phyloP scores from a whole-genome alignment of 2,113 vertebrate genomes.

The Pituophis catenifer region DNA sequence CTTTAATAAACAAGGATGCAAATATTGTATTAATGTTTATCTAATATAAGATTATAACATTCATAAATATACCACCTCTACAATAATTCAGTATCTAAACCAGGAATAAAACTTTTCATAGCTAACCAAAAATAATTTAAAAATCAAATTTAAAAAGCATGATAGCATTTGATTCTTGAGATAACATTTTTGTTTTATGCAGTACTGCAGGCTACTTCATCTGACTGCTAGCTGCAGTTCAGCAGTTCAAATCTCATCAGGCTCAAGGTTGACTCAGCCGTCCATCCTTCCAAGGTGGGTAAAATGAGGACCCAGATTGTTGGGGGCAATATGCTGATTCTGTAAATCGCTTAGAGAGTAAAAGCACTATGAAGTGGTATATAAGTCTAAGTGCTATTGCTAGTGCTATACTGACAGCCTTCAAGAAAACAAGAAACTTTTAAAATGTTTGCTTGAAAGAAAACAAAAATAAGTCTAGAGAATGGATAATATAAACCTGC shows the following conservation, averaged over 20 bases:
- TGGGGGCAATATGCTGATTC: no score
- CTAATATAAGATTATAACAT: background rate
- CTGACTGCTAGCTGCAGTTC: no score
- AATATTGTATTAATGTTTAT: background rate
- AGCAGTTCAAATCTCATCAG: no score
- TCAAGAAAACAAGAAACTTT: background rate
- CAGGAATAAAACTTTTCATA: background rate
- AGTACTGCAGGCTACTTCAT: no score
- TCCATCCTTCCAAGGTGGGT: no score
- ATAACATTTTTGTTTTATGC: background rate
- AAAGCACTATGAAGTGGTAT: no score
- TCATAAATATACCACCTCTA: background rate
- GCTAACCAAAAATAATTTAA: background rate
- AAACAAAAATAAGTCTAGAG: background rate
- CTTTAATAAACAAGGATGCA: conserved; percentile 35
- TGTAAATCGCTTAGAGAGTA: no score
- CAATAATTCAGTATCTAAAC: background rate
- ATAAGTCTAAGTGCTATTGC: no score
- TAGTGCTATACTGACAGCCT: background rate
- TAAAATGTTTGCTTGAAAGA: background rate
- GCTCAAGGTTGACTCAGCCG: no score
- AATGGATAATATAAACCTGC: background rate
- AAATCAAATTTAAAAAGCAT: background rate
- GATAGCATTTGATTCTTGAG: background rate
- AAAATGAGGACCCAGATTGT: no score